Percentiles rank a stretch among this genome's conserved stretches.
These are phyloP conservation scores for Anguilla anguilla DNA, from an alignment of 2,797 vertebrate species.

Conservation along the genomic window DNA sequence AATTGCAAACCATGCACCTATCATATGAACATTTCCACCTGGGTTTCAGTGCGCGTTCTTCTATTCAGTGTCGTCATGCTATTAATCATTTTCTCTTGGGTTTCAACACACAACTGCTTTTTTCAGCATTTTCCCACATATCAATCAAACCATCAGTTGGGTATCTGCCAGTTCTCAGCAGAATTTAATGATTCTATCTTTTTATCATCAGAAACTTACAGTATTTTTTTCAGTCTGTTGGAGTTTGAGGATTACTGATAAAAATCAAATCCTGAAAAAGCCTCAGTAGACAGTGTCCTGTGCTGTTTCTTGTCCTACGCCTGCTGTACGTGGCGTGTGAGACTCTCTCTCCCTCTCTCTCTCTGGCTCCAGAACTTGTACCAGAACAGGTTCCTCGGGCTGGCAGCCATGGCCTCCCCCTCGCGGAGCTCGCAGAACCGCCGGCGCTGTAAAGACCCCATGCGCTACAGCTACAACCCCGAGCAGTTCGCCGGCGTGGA, in stretches of 20 bases:
- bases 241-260: neutral
- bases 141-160: neutral
- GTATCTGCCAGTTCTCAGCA: neutral
- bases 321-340: neutral
- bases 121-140: neutral
- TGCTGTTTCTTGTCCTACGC: neutral
- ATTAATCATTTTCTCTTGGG: neutral
- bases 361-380: constrained; percentile 86
- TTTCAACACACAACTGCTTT: neutral
- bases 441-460: constrained; percentile 85
- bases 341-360: constrained; percentile 15
- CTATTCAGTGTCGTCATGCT: neutral
- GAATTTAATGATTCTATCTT: neutral
- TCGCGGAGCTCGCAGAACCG: constrained; percentile 85
- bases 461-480: constrained; percentile 85
- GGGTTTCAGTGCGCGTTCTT: neutral
- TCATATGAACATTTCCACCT: neutral
- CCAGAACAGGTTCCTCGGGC: constrained; percentile 93
- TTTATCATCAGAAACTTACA: neutral
- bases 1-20: neutral
- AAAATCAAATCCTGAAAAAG: neutral
- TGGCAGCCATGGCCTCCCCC: constrained; percentile 96
- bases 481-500: constrained; percentile 82
- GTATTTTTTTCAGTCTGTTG: neutral
- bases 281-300: neutral